Conservation (phyloP, 2,888 invertebrate genomes). For the Ectemnius cavifrons region DNA sequence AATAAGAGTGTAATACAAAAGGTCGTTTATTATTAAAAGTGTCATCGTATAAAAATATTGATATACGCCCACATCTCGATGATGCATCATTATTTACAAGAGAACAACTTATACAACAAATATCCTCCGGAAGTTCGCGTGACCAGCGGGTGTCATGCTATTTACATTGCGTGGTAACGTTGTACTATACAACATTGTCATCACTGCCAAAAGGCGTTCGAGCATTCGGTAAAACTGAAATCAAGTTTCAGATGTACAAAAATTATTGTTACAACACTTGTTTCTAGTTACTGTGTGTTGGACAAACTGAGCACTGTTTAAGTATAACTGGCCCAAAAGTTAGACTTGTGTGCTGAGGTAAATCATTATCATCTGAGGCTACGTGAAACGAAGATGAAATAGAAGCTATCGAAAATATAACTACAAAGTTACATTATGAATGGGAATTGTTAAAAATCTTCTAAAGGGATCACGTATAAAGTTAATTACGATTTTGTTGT, state of each 20-base stretch:
- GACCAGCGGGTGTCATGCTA: background rate
- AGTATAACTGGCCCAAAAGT: background rate
- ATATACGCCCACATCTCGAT: conserved; percentile 31
- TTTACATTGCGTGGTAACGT: conserved; percentile 13
- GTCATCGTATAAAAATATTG: conserved; percentile 56
- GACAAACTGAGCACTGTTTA: no score
- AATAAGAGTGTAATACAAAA: conserved; percentile 31
- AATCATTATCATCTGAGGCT: background rate
- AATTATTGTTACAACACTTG: no score
- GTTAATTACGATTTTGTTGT: background rate
- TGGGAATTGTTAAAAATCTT: no score
- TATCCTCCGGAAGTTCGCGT: conserved; percentile 8
- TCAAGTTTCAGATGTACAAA: no score
- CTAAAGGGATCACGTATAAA: no score
- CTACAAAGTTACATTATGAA: no score
- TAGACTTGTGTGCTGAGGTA: background rate
- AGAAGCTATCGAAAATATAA: no score
- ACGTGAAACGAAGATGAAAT: no score
- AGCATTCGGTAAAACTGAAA: no score
- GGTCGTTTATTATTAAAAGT: conserved; percentile 53
- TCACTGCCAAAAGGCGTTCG: background rate
- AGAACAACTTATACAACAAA: conserved; percentile 36
- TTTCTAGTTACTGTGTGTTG: no score
- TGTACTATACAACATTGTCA: background rate
- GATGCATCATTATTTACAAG: conserved; percentile 55